Percentiles rank a stretch among this genome's conserved stretches.
Conservation (phyloP, 2,888 invertebrate genomes). For the Eristalinus sepulchralis region DNA sequence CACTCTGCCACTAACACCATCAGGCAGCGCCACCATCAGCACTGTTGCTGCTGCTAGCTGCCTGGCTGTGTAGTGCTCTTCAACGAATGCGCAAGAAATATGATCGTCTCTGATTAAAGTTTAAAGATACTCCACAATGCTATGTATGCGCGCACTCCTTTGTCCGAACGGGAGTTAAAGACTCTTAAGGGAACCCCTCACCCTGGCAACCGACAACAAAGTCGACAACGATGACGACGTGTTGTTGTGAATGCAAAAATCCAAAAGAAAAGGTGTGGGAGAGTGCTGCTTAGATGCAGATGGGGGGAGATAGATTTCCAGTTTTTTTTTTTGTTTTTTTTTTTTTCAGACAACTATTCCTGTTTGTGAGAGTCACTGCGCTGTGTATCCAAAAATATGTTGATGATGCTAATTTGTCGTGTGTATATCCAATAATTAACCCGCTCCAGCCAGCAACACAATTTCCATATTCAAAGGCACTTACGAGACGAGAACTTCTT, state of each 20-base stretch:
- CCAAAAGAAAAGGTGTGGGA: constrained; percentile 63
- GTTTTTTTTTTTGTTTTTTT: constrained; percentile 7
- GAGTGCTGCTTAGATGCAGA: constrained; percentile 53
- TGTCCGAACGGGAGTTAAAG: constrained; percentile 52
- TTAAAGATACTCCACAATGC: constrained; percentile 33
- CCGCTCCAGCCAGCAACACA: constrained; percentile 45
- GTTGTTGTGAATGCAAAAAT: constrained; percentile 54
- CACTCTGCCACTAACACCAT: neutral
- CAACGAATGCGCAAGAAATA: constrained; percentile 40
- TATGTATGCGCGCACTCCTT: constrained; percentile 21
- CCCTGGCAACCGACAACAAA: neutral
- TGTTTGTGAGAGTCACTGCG: neutral
- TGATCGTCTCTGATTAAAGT: constrained; percentile 45
- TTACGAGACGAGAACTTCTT: constrained; percentile 39
- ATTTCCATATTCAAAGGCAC: constrained; percentile 51
- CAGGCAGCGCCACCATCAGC: no score
- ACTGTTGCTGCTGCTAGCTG: no score
- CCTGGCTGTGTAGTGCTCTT: neutral
- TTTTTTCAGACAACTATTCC: constrained; percentile 27
- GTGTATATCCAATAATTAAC: constrained; percentile 60
- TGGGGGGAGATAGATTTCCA: constrained; percentile 39
- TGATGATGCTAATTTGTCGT: constrained; percentile 47
- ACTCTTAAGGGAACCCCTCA: neutral
- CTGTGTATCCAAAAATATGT: constrained; percentile 47
- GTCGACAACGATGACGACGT: constrained; percentile 1